Evolutionary conservation across 2,797 vertebrate genomes (phyloP).

Genomic region (Macroramphosus scolopax): DNA sequence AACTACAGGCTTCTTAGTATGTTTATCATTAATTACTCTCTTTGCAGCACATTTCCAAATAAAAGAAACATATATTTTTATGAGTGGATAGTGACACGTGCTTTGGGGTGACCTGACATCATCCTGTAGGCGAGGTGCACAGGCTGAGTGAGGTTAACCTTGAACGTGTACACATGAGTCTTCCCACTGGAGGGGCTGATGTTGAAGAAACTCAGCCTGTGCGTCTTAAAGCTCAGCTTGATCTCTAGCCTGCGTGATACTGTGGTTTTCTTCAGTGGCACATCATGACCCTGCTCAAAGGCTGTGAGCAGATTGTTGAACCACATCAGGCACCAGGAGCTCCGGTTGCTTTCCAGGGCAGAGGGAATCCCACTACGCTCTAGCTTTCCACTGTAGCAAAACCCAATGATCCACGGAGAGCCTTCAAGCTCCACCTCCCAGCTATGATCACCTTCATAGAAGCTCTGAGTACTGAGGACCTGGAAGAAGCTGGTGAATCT

Average conservation of each 20-base stretch:
- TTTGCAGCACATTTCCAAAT: neutral
- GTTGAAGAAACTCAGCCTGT: slow-evolving; percentile 72
- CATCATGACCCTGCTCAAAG: slow-evolving; percentile 63
- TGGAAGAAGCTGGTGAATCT: slow-evolving; percentile 76
- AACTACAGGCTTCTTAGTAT: no score
- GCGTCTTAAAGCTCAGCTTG: slow-evolving; percentile 68
- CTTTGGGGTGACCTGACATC: slow-evolving; percentile 76
- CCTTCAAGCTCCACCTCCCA: slow-evolving; percentile 73
- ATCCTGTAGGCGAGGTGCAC: slow-evolving; percentile 77
- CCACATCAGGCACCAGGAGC: slow-evolving; percentile 81
- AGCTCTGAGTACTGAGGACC: slow-evolving; percentile 76
- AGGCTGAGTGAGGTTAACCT: slow-evolving; percentile 65
- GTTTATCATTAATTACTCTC: no score
- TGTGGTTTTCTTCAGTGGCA: slow-evolving; percentile 70
- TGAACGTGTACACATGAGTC: slow-evolving; percentile 74
- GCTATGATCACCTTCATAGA: slow-evolving; percentile 71
- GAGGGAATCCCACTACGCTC: slow-evolving; percentile 68
- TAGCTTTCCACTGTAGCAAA: slow-evolving; percentile 66
- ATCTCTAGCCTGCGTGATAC: slow-evolving; percentile 69
- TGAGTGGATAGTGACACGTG: slow-evolving; percentile 60
- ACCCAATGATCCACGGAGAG: slow-evolving; percentile 72
- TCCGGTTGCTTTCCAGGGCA: slow-evolving; percentile 73
- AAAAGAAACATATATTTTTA: slow-evolving; percentile 16
- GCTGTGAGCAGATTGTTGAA: slow-evolving; percentile 74
- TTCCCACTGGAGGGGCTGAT: slow-evolving; percentile 64